A percentile compares a stretch with the other conserved stretches of the same genome.
phyloP scores from a whole-genome alignment of 2,797 vertebrate genomes.

The Catamblyrhynchus diadema region DNA sequence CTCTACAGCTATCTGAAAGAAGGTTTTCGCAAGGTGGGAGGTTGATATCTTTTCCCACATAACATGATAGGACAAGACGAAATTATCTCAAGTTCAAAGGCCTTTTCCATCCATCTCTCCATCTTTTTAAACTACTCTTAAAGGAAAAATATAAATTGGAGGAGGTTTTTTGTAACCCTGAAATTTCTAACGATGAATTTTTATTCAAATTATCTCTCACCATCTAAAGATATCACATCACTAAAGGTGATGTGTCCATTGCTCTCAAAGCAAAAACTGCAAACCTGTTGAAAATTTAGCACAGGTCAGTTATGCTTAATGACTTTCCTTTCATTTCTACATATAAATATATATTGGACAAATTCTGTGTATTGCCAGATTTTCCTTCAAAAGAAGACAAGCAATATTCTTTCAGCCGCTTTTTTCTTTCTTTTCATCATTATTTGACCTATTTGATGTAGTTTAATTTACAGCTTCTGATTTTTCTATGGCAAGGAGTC shows the following conservation, averaged over 20 bases:
- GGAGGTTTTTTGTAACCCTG: neutral
- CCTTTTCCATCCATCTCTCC: neutral
- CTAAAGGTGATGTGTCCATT: neutral
- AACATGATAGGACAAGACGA: neutral
- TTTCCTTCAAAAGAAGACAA: neutral
- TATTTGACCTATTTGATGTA: neutral
- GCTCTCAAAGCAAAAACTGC: neutral
- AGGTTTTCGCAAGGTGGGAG: neutral
- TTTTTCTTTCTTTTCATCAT: neutral
- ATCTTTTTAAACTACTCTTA: neutral
- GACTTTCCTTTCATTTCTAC: neutral
- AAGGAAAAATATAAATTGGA: neutral
- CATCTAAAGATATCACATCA: neutral
- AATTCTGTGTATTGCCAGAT: fast-evolving
- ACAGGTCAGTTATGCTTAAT: neutral
- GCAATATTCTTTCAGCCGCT: fast-evolving
- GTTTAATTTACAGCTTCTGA: neutral
- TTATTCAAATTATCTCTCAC: neutral
- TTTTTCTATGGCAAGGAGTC: neutral
- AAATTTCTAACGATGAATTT: neutral
- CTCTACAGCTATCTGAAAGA: neutral
- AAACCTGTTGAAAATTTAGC: neutral
- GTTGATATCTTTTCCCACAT: fast-evolving
- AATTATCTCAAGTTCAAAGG: neutral
- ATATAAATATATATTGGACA: neutral